Evolutionary conservation across 2,113 vertebrate genomes (phyloP).

Genomic region (Hypanus sabinus): DNA sequence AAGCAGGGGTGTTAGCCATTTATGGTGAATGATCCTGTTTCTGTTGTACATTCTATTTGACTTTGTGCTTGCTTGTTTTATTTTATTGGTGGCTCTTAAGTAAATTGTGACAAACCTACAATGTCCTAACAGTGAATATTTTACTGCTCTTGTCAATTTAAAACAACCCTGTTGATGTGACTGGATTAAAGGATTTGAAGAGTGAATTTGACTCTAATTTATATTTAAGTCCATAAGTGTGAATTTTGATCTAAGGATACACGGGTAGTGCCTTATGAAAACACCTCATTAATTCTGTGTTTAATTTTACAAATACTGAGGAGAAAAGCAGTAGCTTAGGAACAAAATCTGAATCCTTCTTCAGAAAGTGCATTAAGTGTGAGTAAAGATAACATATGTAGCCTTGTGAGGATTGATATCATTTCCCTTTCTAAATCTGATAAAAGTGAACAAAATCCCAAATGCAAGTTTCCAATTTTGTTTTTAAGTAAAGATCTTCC

Average conservation of each 20-base stretch:
- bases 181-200: background rate
- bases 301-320: background rate
- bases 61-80: background rate
- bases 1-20: background rate
- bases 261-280: background rate
- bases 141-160: background rate
- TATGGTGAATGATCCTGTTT: background rate
- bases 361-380: background rate
- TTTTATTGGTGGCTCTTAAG: background rate
- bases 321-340: background rate
- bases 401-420: background rate
- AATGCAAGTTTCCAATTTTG: background rate
- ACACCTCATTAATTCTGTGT: too few species aligned
- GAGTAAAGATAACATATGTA: background rate
- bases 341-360: background rate
- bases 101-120: background rate
- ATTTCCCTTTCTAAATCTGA: background rate
- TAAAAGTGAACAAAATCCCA: background rate
- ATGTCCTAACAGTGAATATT: background rate
- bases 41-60: background rate
- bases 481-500: background rate
- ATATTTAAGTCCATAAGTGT: background rate
- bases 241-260: background rate
- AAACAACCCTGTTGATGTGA: background rate
- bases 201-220: background rate